Evolutionary conservation across 37 sponge, comb jelly and placozoan genomes (phyloP).

Genomic region (Petrosia ficiformis): DNA sequence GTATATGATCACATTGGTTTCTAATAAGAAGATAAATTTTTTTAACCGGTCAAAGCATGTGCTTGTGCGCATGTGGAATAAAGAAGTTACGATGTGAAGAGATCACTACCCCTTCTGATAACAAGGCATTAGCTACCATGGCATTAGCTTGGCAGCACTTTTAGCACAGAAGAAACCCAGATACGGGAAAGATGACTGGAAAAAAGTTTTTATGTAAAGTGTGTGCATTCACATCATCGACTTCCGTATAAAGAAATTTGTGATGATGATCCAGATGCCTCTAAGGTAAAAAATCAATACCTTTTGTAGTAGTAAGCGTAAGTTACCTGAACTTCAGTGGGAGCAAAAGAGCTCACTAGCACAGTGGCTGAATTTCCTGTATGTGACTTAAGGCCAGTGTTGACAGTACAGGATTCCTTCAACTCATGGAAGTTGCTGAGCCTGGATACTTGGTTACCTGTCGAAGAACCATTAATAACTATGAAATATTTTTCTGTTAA

Average conservation of each 20-base stretch:
- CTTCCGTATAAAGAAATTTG: neutral
- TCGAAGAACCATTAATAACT: slow-evolving; percentile 10
- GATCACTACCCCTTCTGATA: slow-evolving; percentile 2
- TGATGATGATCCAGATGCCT: neutral
- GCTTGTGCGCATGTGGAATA: too few species aligned
- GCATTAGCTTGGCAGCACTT: neutral
- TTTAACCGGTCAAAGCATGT: too few species aligned
- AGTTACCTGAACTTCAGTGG: neutral
- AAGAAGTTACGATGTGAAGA: too few species aligned
- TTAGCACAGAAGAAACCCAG: neutral
- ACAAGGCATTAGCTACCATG: too few species aligned
- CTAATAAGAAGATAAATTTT: too few species aligned
- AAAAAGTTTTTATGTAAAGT: neutral
- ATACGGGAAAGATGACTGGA: slow-evolving; percentile 1
- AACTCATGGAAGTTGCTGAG: slow-evolving; percentile 5
- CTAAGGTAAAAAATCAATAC: neutral
- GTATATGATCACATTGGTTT: too few species aligned
- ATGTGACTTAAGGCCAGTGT: slow-evolving; percentile 9
- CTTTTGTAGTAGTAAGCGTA: neutral
- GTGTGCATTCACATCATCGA: neutral
- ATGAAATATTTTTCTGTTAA: slow-evolving; percentile 14
- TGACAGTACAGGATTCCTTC: slow-evolving; percentile 17
- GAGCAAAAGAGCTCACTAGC: slow-evolving; percentile 7
- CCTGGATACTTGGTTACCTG: slow-evolving; percentile 12
- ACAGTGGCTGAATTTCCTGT: neutral